Evolutionary conservation across 2,797 vertebrate genomes (phyloP).

Genomic region (Ciconia nigra): DNA sequence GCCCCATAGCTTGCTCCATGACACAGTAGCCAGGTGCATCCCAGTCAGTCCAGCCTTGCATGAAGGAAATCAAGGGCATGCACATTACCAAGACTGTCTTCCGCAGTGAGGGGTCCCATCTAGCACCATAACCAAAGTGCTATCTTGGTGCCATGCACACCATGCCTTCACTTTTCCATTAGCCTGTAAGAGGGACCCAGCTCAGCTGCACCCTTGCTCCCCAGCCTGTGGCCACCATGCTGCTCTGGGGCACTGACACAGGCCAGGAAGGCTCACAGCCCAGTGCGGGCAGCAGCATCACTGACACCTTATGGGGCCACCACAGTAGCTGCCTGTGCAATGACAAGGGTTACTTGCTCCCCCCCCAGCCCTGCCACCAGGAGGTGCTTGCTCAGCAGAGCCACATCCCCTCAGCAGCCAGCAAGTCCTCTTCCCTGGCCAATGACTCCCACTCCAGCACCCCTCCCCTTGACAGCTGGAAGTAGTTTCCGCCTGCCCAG

Average conservation of each 20-base stretch:
- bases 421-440: neutral
- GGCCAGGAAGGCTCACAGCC: neutral
- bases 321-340: neutral
- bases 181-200: neutral
- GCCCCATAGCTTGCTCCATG: neutral
- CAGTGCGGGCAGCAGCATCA: rapidly evolving
- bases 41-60: neutral
- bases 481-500: conserved; percentile 26
- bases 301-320: neutral
- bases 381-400: conserved; percentile 9
- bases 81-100: neutral
- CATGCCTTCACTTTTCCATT: neutral
- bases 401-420: neutral
- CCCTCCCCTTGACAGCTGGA: conserved; percentile 46
- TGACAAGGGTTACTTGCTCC: neutral
- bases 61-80: rapidly evolving
- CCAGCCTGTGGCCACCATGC: neutral
- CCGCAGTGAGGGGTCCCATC: neutral
- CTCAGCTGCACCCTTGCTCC: neutral
- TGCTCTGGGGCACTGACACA: neutral
- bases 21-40: neutral
- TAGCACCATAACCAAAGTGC: neutral
- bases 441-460: neutral
- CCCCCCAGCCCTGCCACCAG: neutral
- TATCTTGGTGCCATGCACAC: neutral